Base-by-base conservation (phyloP, 2,888 invertebrate species). In the Harpagoxenus sublaevis region DNA sequence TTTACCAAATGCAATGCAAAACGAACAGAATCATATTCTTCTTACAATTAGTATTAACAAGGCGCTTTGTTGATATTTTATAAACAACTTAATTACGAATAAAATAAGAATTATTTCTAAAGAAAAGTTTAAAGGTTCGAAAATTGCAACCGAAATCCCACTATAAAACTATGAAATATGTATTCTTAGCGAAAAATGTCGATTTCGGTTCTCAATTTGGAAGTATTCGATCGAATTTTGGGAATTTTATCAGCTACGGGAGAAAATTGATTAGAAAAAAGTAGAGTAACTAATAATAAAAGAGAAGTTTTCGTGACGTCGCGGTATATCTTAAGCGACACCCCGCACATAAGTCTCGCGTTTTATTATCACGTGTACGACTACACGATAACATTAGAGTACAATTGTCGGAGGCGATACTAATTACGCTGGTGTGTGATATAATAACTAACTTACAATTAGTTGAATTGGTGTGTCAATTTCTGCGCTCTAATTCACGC, bases 401-500 rank as follows among this genome's bases (percentile, higher is more conserved):
- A 78, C 68, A 68, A 48, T n/a, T 62, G 12, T 73, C 39, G 18
- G 74, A 48, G 57, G 9, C 39, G 51, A 79, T 71, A 57, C 51
- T 70, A 62, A 55, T 73, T 70, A 68, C 31, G 60, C 57, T 60
- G 51, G 62, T 70, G 84, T 82, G 74, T 85, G 75, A 83, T 75
- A 75, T 45, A 84, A 70, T 73, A 82, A 39, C 15, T 65, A 60
- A 74, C 10, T 70, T 23, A 23, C 23, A 23, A 23, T 23, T 45
- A 53, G 8, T 60, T 35, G 71, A 81, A 82, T 82, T 48, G 68
- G 68, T 74, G 82, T 74, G 84, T 74, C 82, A 73, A 74, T 74
- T 84, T 60, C 18, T 63, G 31, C 57, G 65, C 23, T 73, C 62
- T 55, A 83, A 85, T 78, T 53, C 31, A 75, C 51, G 75, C 82